A percentile compares a stretch with the other conserved stretches of the same genome.
These are phyloP conservation scores for Lanistes nyassanus DNA, from an alignment of 1,140 invertebrate species.

Conservation along the genomic window DNA sequence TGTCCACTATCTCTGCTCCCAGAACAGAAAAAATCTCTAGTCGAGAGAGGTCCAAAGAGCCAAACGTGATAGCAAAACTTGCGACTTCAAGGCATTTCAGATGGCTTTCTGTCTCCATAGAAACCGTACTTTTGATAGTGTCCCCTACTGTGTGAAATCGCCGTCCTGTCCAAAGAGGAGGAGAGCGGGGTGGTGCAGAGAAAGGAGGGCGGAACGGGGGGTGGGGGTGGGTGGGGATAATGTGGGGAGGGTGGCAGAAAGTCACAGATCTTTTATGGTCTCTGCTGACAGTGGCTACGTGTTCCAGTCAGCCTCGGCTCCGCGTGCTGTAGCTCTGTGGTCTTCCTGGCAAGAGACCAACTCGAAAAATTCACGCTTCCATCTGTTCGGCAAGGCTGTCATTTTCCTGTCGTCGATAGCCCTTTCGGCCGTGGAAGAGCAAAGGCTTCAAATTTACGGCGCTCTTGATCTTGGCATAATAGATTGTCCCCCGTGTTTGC, in stretches of 20 bases:
- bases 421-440: no score
- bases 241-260: neutral
- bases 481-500: no score
- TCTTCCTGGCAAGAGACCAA: no score
- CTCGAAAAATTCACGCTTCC: no score
- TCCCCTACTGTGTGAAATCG: constrained; percentile 4
- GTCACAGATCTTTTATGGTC: neutral
- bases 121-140: constrained; percentile 12
- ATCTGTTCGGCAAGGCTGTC: no score
- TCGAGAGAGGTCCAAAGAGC: neutral
- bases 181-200: no score
- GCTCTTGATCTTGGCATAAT: no score
- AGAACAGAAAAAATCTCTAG: neutral
- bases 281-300: neutral
- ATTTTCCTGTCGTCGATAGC: no score
- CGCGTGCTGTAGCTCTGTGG: no score
- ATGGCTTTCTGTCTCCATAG: constrained; percentile 28
- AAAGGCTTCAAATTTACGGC: no score
- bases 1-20: no score
- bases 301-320: neutral
- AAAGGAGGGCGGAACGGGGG: neutral
- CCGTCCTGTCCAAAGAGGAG: neutral
- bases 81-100: constrained; percentile 8
- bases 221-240: neutral
- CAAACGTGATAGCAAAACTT: neutral